These are phyloP conservation scores for Agrypnus murinus DNA, from an alignment of 2,888 invertebrate genomes.

Conservation along the genomic window DNA sequence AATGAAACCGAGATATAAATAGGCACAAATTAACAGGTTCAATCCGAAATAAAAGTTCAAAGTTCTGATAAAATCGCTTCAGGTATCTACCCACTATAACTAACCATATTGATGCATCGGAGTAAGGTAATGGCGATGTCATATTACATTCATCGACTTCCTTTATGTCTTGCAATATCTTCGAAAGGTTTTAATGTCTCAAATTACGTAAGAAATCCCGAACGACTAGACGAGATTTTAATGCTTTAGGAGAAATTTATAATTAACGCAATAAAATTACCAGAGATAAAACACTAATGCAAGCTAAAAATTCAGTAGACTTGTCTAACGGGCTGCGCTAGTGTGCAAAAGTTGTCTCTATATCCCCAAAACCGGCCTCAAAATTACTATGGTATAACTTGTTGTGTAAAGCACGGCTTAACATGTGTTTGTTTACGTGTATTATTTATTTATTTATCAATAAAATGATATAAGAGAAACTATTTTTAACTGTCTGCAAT, in stretches of 20 bases:
- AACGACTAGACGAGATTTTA: not conserved
- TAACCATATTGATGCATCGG: too few species aligned
- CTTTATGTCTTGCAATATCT: too few species aligned
- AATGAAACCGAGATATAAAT: not conserved
- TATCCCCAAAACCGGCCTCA: constrained; percentile 41
- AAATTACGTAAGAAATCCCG: constrained; percentile 20
- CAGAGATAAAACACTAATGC: constrained; percentile 30
- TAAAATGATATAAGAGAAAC: too few species aligned
- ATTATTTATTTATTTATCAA: constrained; percentile 16
- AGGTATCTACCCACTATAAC: too few species aligned
- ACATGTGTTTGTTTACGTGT: constrained; percentile 38
- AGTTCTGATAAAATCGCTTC: not conserved
- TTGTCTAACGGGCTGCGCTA: constrained; percentile 25
- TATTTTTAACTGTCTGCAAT: not conserved
- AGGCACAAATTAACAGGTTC: constrained; percentile 3
- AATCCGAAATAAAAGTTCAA: constrained; percentile 18
- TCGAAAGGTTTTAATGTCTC: constrained; percentile 10
- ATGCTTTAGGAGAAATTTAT: constrained; percentile 24
- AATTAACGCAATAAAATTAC: constrained; percentile 34
- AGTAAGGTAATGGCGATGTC: too few species aligned
- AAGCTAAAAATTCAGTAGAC: constrained; percentile 27
- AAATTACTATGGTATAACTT: constrained; percentile 30
- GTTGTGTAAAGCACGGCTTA: constrained; percentile 32
- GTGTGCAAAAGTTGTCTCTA: constrained; percentile 4
- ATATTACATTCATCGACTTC: too few species aligned